These are phyloP conservation scores for Champsocephalus esox DNA, from an alignment of 2,797 vertebrate species.

Conservation along the genomic window DNA sequence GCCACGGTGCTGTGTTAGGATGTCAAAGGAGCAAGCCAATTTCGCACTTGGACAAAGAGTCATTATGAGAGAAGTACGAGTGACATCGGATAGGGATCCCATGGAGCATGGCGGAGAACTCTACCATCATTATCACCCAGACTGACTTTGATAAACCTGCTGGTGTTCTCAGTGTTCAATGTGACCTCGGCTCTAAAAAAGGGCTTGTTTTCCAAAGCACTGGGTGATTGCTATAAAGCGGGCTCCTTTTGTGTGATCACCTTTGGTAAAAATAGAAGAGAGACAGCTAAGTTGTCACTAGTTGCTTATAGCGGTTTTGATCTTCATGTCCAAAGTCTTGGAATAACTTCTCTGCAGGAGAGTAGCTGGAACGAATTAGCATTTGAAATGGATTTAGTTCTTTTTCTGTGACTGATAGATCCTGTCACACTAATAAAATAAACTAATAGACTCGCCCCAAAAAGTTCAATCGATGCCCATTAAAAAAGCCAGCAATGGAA, in stretches of 20 bases:
- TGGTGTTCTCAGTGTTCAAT: not conserved
- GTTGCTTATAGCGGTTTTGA: not conserved
- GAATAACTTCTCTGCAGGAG: conserved; percentile 7
- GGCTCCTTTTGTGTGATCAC: conserved; percentile 23
- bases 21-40: conserved; percentile 61
- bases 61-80: conserved; percentile 55
- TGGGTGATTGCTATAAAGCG: conserved; percentile 33
- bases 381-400: conserved; percentile 28
- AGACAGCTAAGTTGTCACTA: conserved; percentile 8
- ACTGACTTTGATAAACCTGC: conserved; percentile 44
- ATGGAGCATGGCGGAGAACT: conserved; percentile 14
- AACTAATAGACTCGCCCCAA: not conserved
- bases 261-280: not conserved
- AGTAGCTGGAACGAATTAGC: conserved; percentile 15
- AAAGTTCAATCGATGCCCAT: conserved; percentile 6
- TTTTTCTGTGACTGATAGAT: conserved; percentile 37
- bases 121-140: conserved; percentile 34
- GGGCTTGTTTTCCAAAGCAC: conserved; percentile 7
- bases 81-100: conserved; percentile 57
- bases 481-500: conserved; percentile 14
- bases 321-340: conserved; percentile 1
- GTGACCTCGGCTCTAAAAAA: conserved; percentile 48
- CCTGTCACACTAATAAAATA: conserved; percentile 1
- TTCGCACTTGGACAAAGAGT: conserved; percentile 62
- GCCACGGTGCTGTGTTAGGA: conserved; percentile 38